phyloP scores from a whole-genome alignment of 2,888 invertebrate species.

The Hirtodrosophila duncani region DNA sequence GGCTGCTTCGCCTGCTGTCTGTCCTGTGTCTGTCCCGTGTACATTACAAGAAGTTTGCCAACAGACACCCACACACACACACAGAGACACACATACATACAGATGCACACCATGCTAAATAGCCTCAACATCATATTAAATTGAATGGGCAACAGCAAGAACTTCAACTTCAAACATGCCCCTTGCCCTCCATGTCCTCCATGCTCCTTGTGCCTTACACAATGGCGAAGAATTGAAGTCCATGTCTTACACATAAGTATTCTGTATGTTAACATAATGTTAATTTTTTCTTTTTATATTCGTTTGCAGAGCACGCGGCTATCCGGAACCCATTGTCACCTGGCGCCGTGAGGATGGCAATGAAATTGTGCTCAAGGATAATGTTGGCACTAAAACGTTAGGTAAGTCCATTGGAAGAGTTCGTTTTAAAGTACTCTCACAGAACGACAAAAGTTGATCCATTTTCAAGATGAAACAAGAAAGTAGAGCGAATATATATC shows the following conservation, averaged over 20 bases:
- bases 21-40: slow-evolving; percentile 19
- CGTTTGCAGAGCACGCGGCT: slow-evolving; percentile 83
- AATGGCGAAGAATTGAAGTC: no score
- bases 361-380: slow-evolving; percentile 87
- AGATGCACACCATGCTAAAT: slow-evolving; percentile 1
- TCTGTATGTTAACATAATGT: no score
- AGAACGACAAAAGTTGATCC: no score
- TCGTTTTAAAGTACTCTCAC: neutral
- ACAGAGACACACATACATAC: neutral
- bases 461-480: no score
- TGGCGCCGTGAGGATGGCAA: slow-evolving; percentile 92
- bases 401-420: slow-evolving; percentile 79
- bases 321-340: slow-evolving; percentile 87
- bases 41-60: slow-evolving; percentile 40
- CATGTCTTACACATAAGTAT: no score
- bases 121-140: slow-evolving; percentile 45
- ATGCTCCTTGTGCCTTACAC: no score
- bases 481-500: no score
- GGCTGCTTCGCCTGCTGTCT: slow-evolving; percentile 19
- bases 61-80: neutral
- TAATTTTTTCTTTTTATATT: neutral
- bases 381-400: slow-evolving; percentile 82
- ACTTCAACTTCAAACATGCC: no score
- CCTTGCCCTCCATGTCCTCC: no score
- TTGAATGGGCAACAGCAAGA: slow-evolving; percentile 52